Evolutionary conservation across 2,888 invertebrate species (phyloP).

Genomic region (Drosophila mayaguana): DNA sequence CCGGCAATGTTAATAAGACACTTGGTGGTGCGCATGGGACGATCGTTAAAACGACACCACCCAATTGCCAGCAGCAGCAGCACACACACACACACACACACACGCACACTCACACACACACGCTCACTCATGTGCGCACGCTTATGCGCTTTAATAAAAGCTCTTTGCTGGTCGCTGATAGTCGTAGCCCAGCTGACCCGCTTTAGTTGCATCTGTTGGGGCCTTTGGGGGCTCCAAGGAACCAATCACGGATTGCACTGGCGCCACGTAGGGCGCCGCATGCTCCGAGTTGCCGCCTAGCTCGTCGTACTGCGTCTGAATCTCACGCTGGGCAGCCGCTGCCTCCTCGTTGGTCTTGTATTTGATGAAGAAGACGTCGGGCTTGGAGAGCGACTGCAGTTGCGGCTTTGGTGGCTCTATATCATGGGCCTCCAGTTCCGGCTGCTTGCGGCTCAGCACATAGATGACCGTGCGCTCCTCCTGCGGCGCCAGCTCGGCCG

Average conservation of each 20-base stretch:
- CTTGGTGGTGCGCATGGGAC: slow-evolving; percentile 42
- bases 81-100: background rate
- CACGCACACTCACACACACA: background rate
- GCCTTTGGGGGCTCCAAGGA: slow-evolving; percentile 55
- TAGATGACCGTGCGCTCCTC: slow-evolving; percentile 85
- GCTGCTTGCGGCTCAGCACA: slow-evolving; percentile 82
- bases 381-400: slow-evolving; percentile 67
- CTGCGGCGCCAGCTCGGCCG: slow-evolving; percentile 82
- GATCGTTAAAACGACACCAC: slow-evolving; percentile 45
- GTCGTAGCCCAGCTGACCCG: slow-evolving; percentile 70
- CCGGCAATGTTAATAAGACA: slow-evolving; percentile 42
- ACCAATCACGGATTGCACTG: slow-evolving; percentile 81
- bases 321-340: slow-evolving; percentile 82
- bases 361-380: slow-evolving; percentile 84
- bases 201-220: background rate
- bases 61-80: slow-evolving; percentile 11
- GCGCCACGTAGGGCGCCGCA: slow-evolving; percentile 79
- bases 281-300: slow-evolving; percentile 82
- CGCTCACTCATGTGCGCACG: background rate
- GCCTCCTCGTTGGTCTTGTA: slow-evolving; percentile 84
- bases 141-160: slow-evolving; percentile 12
- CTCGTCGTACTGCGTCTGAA: slow-evolving; percentile 83
- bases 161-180: slow-evolving; percentile 58
- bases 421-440: slow-evolving; percentile 76
- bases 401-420: slow-evolving; percentile 78